Conservation (phyloP, 2,113 vertebrate genomes). For the Trogon melanurus region DNA sequence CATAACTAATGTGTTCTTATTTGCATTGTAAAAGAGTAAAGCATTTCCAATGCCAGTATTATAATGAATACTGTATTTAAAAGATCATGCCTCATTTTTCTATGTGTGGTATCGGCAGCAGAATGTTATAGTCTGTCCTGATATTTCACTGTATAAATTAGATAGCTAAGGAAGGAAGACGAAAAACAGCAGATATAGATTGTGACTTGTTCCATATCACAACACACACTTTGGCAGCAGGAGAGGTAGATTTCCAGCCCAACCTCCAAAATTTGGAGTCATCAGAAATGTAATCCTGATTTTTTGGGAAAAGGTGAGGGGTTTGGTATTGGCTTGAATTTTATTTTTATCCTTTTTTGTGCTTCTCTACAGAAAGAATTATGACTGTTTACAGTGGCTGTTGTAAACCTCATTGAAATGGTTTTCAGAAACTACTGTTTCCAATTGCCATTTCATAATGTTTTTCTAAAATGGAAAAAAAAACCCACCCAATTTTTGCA, state of each 20-base stretch:
- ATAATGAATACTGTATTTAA: conserved; percentile 36
- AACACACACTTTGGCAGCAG: not conserved
- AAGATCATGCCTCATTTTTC: conserved; percentile 34
- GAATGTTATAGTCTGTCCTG: conserved; percentile 11
- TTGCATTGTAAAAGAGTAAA: conserved; percentile 14
- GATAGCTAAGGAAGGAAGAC: not conserved
- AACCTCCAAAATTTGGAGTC: not conserved
- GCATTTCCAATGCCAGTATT: not conserved
- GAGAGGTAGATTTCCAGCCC: not conserved
- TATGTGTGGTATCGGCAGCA: not conserved
- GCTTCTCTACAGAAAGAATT: not conserved
- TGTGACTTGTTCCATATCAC: conserved; percentile 4
- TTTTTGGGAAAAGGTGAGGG: not conserved
- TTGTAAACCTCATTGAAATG: not conserved
- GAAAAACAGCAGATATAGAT: not conserved
- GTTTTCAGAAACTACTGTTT: not conserved
- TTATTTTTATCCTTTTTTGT: not conserved
- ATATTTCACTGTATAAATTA: conserved; percentile 54
- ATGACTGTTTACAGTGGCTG: not conserved
- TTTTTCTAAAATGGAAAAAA: not conserved
- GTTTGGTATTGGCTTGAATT: not conserved
- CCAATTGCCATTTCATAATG: not conserved
- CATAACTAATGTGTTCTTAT: not conserved
- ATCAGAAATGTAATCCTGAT: not conserved
- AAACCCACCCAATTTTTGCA: not conserved